A percentile compares a stretch with the other conserved stretches of the same genome.
phyloP scores from a whole-genome alignment of 2,113 vertebrate genomes.

The Tamias sibiricus region DNA sequence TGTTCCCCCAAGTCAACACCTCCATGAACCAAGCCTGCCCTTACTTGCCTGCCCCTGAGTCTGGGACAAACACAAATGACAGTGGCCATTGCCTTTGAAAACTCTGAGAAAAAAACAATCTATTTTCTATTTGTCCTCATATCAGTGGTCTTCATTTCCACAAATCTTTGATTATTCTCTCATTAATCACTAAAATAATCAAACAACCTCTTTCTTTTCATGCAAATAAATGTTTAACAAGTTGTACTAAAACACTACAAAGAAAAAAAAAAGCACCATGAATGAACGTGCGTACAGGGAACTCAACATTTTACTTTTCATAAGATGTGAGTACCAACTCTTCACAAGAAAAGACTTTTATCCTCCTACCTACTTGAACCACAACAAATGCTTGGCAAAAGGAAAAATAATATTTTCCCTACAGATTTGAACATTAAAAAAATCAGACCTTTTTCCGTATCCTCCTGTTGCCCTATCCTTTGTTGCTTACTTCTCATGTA shows the following conservation, averaged over 20 bases:
- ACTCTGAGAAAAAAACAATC: neutral
- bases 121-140: neutral
- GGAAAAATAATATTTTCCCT: constrained; percentile 5
- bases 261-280: neutral
- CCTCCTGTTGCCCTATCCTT: neutral
- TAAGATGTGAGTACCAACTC: neutral
- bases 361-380: constrained; percentile 19
- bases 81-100: neutral
- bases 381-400: neutral
- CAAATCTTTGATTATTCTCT: neutral
- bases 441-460: neutral
- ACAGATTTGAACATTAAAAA: neutral
- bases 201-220: neutral
- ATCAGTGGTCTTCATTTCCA: neutral
- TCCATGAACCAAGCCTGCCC: neutral
- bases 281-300: neutral
- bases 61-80: neutral
- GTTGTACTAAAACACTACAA: constrained; percentile 1
- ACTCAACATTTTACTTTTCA: neutral
- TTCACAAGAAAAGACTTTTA: neutral
- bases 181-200: neutral
- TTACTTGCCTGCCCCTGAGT: neutral
- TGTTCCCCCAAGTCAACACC: neutral
- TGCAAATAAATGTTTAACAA: neutral
- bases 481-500: neutral